phyloP scores from a whole-genome alignment of 2,797 vertebrate species.

The Ctenopoma multispine region DNA sequence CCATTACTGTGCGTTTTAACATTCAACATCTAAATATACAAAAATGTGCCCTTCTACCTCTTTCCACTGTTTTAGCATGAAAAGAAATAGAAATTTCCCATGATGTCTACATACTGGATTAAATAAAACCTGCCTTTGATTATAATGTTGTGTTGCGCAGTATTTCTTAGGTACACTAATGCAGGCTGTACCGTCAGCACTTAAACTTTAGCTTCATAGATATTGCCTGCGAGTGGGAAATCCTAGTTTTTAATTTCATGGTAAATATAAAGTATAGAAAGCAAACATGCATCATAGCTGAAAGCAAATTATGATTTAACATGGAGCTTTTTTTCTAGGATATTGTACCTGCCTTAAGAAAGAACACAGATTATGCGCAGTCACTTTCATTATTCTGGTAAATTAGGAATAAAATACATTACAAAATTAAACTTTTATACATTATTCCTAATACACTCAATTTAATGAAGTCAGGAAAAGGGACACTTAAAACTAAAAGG shows the following conservation, averaged over 20 bases:
- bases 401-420: not conserved
- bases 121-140: conserved; percentile 72
- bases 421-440: not conserved
- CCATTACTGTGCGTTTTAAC: conserved; percentile 45
- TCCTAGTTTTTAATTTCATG: not conserved
- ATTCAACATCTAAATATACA: conserved; percentile 40
- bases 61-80: conserved; percentile 69
- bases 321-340: not conserved
- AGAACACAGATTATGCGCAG: not conserved
- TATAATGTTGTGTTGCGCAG: conserved; percentile 45
- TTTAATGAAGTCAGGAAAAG: no score
- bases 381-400: not conserved
- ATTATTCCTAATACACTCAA: not conserved
- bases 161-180: conserved; percentile 37
- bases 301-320: not conserved
- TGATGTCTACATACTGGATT: conserved; percentile 66
- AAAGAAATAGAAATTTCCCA: conserved; percentile 55
- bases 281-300: not conserved
- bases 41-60: conserved; percentile 68
- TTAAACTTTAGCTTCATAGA: not conserved
- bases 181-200: not conserved
- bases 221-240: not conserved
- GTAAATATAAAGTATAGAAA: not conserved
- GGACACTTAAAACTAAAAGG: not conserved
- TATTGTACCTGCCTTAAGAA: not conserved